Evolutionary conservation across 2,113 vertebrate species (phyloP), one percentile per base, ranked within the genome.

Genomic region (Dicerorhinus sumatrensis): DNA sequence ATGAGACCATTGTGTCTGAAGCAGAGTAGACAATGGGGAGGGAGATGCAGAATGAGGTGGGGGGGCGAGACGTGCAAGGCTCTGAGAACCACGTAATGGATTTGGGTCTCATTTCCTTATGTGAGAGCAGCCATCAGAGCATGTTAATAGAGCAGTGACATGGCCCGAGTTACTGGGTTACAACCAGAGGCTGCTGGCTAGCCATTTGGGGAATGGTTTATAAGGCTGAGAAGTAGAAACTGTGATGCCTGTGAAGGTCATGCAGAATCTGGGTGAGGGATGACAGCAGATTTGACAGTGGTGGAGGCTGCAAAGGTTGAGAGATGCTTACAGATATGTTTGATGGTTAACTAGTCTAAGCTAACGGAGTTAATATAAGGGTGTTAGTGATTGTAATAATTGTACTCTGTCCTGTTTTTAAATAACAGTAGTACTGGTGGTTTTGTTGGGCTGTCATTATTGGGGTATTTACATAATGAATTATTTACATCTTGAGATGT

Each of bases 161-260:
- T 33, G 33, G 9, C 79, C 36, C 31, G 56, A 75, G 25, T 56
- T 48, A 14, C 65, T 33, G 65, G 81, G 18, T 51, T 23, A 31
- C 9, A 10, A 5, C 5, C 12, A 2, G 10, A 12, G 2, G 48
- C 3, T 73, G 16, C 27, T 60, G 51, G 5, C 2, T 27, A 27
- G 23, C 33, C 27, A 10, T 63, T 21, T 60, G 67, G 39, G 65
- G 16, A 29, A 20, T 21, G 1, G 4, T 33, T n/a, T 23, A 1
- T 23, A 33, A 80, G 13, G 27, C 63, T 63, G 48, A 92, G 21
- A 65, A 18, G 5, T 67, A 42, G 23, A 42, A 9, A 46, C 12
- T 18, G 3, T 56, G 88, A 29, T 14, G 36, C 31, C 14, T 31
- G 4, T 31, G 31, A 3, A 76, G 56, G 20, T 33, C 12, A 33